Conservation (phyloP, 92 coral and sea anemone genomes). For the Palythoa grandis region DNA sequence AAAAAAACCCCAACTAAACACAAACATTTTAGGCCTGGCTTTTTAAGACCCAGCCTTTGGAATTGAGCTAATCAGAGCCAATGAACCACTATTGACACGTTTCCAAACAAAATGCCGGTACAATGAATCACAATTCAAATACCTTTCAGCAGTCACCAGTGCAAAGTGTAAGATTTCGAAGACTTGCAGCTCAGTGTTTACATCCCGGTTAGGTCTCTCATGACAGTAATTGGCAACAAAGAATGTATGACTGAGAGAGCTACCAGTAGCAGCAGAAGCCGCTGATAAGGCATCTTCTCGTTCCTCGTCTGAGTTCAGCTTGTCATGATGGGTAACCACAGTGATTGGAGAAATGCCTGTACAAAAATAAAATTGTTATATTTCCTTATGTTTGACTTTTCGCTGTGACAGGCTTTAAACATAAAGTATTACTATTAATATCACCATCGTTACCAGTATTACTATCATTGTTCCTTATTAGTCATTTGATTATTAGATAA, state of each 20-base stretch:
- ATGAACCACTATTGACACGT: no score
- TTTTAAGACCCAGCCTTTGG: no score
- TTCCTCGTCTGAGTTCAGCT: slow-evolving; percentile 23
- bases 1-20: not conserved
- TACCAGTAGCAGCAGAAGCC: slow-evolving; percentile 67
- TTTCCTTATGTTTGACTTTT: not conserved
- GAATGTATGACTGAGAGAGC: slow-evolving; percentile 64
- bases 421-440: no score
- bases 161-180: slow-evolving; percentile 58
- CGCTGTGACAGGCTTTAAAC: no score
- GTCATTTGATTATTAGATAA: no score
- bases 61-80: no score
- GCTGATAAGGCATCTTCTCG: slow-evolving; percentile 46
- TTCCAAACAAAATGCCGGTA: no score
- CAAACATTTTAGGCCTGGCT: no score
- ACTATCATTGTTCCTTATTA: no score
- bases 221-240: slow-evolving; percentile 62
- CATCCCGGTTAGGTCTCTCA: slow-evolving; percentile 41
- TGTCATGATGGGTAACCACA: slow-evolving; percentile 53
- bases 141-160: slow-evolving; percentile 51
- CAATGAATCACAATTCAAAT: not conserved
- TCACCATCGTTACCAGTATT: no score
- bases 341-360: slow-evolving; percentile 56
- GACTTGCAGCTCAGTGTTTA: slow-evolving; percentile 55
- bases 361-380: not conserved